A percentile compares a stretch with the other conserved stretches of the same genome.
phyloP scores from a whole-genome alignment of 2,888 invertebrate species.

The Cephus runcator region DNA sequence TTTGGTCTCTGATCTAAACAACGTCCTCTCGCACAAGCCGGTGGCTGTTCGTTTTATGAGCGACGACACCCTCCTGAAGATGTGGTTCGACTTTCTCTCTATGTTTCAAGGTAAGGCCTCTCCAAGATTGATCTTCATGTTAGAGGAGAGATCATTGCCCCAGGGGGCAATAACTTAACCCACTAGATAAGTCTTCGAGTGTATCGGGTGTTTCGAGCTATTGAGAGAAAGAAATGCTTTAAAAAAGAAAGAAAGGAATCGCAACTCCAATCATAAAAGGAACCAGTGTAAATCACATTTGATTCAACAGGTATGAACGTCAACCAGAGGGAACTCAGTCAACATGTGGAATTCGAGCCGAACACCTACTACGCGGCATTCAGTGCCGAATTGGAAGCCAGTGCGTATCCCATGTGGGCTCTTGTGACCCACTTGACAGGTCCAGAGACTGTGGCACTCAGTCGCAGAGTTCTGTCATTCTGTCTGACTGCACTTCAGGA shows the following conservation, averaged over 20 bases:
- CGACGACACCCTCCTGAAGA: conserved; percentile 88
- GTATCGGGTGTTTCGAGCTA: too few species aligned
- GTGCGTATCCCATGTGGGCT: conserved; percentile 98
- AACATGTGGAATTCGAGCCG: conserved; percentile 96
- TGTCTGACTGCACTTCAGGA: conserved; percentile 84
- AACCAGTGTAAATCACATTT: not conserved
- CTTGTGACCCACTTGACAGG: conserved; percentile 88
- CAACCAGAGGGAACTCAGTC: conserved; percentile 88
- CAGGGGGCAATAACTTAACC: not conserved
- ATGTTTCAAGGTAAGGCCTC: conserved; percentile 85
- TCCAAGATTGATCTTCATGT: not conserved
- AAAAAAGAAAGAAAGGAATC: not conserved
- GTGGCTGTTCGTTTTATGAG: conserved; percentile 91
- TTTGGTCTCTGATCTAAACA: conserved; percentile 95
- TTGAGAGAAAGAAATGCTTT: not conserved
- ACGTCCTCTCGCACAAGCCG: conserved; percentile 91
- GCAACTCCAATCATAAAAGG: not conserved
- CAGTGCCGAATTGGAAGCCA: conserved; percentile 96
- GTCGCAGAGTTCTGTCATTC: conserved; percentile 79
- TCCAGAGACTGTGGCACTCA: conserved; percentile 77
- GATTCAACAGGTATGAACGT: conserved; percentile 88
- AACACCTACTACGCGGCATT: conserved; percentile 98
- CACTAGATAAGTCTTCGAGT: not conserved
- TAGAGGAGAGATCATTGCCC: not conserved
- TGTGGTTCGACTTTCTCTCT: conserved; percentile 95